Evolutionary conservation across 2,797 vertebrate genomes (phyloP).

Genomic region (Huso huso): DNA sequence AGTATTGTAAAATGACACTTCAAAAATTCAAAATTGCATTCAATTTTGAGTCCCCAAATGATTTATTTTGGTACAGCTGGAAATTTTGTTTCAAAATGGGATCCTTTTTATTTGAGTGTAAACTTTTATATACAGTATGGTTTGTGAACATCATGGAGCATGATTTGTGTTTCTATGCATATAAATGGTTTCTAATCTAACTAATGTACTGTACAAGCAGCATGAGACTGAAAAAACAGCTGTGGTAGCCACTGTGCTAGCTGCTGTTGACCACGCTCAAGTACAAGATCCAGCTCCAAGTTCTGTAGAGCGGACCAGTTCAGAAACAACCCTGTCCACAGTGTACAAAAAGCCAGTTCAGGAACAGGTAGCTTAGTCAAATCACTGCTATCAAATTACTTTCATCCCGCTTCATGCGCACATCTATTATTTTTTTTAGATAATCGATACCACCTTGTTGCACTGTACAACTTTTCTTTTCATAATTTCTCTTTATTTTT

Average conservation of each 20-base stretch:
- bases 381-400: conserved; percentile 8
- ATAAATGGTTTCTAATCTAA: conserved; percentile 23
- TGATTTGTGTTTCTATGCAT: background rate
- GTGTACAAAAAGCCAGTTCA: conserved; percentile 56
- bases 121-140: too few relatives aligned
- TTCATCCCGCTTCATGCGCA: conserved; percentile 11
- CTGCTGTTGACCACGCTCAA: conserved; percentile 48
- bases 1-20: too few relatives aligned
- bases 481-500: conserved; percentile 12
- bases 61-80: too few relatives aligned
- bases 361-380: conserved; percentile 59
- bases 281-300: conserved; percentile 45
- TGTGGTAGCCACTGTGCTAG: conserved; percentile 44
- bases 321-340: conserved; percentile 60
- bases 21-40: too few relatives aligned
- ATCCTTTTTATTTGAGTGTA: too few relatives aligned
- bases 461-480: background rate
- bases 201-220: conserved; percentile 32
- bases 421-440: conserved; percentile 12
- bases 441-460: background rate
- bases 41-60: too few relatives aligned
- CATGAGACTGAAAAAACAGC: conserved; percentile 35
- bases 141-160: too few relatives aligned
- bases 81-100: too few relatives aligned
- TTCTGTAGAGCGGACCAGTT: conserved; percentile 57